Percentiles rank a stretch among this genome's conserved stretches.
Evolutionary conservation across 2,888 invertebrate species (phyloP).

Genomic region (Terebella lapidaria): DNA sequence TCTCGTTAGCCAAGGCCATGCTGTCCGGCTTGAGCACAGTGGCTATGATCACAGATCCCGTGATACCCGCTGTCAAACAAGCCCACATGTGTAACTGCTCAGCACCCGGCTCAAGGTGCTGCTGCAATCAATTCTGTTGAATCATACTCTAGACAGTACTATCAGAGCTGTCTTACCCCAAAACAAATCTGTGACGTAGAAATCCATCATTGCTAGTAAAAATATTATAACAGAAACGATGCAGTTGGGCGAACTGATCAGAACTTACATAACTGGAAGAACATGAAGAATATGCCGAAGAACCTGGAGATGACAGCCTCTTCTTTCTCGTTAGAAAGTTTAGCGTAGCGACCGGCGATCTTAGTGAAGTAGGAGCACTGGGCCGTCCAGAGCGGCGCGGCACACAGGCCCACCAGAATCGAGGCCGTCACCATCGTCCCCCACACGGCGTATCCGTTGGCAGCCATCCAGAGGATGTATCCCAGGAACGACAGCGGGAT

Average conservation of each 20-base stretch:
- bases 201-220: no score
- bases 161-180: no score
- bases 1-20: constrained; percentile 1
- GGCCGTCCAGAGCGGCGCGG: constrained; percentile 98
- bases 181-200: no score
- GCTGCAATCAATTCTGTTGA: no score
- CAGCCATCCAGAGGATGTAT: constrained; percentile 89
- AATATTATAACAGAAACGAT: no score
- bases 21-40: constrained; percentile 17
- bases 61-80: constrained; percentile 25
- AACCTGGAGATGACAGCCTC: constrained; percentile 92
- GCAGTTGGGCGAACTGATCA: no score
- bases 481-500: constrained; percentile 85
- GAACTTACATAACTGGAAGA: constrained; percentile 89
- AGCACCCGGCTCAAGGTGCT: no score
- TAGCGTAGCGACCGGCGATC: constrained; percentile 71
- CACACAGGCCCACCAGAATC: constrained; percentile 87
- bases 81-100: no score
- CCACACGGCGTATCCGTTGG: constrained; percentile 69
- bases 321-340: constrained; percentile 68
- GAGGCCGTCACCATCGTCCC: constrained; percentile 75
- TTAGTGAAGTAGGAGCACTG: constrained; percentile 90
- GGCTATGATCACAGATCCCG: constrained; percentile 33
- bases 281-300: constrained; percentile 97
- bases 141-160: no score